These are phyloP conservation scores for Benthosema pterotum DNA, from an alignment of 2,797 vertebrate genomes.

Conservation along the genomic window DNA sequence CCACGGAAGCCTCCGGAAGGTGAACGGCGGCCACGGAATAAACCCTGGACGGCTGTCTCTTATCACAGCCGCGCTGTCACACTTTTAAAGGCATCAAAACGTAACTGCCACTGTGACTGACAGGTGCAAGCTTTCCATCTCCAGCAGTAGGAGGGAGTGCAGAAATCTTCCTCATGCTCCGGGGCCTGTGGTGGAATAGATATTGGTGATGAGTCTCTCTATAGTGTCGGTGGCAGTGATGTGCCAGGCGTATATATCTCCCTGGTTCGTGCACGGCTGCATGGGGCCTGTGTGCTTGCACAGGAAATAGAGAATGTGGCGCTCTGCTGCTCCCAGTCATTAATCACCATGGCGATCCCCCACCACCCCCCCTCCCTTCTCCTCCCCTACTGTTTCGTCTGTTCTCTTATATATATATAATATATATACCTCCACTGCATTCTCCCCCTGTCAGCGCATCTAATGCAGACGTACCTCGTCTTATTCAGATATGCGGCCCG, in stretches of 20 bases:
- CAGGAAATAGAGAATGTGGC: slow-evolving; percentile 44
- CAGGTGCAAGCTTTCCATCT: slow-evolving; percentile 63
- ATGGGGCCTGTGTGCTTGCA: slow-evolving; percentile 49
- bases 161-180: slow-evolving; percentile 21
- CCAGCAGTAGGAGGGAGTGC: slow-evolving; percentile 4
- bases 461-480: slow-evolving; percentile 67
- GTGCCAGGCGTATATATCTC: slow-evolving; percentile 31
- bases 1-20: slow-evolving; percentile 51
- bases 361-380: slow-evolving; percentile 36
- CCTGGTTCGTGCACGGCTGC: slow-evolving; percentile 35
- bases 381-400: slow-evolving; percentile 36
- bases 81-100: slow-evolving; percentile 69
- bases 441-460: slow-evolving; percentile 25
- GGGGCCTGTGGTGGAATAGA: slow-evolving; percentile 10
- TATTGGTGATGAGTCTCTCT: slow-evolving; percentile 30
- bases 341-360: slow-evolving; percentile 68
- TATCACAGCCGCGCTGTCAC: slow-evolving; percentile 58
- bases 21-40: slow-evolving; percentile 28
- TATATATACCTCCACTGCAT: slow-evolving; percentile 7
- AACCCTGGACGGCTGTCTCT: slow-evolving; percentile 51
- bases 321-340: slow-evolving; percentile 65
- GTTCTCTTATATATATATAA: no score
- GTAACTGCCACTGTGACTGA: slow-evolving; percentile 60
- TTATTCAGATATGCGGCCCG: slow-evolving; percentile 35
- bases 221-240: slow-evolving; percentile 31